Evolutionary conservation across 2,888 invertebrate genomes (phyloP), one percentile per base, ranked within the genome.

Genomic region (Drosophila maculinotata): DNA sequence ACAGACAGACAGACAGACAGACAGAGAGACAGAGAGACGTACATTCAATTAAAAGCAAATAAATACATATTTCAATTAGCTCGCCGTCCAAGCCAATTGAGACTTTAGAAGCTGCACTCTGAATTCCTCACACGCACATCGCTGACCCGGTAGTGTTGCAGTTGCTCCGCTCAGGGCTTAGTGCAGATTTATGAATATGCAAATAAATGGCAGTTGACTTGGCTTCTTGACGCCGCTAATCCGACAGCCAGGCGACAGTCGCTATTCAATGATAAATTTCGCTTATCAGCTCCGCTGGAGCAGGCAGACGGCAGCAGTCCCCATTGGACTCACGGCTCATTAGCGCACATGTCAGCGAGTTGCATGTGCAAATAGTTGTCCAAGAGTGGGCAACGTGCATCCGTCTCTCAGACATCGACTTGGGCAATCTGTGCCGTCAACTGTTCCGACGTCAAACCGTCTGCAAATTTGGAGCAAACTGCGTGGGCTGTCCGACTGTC

Each of bases 401-500:
- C 41, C 10, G 39, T 28, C 51, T 12, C 26, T 6, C 31, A 23
- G 9, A 8, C 38, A 15, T 45, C 30, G 38, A 41, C 17, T 36
- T 39, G 30, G 26, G 33, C 51, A 65, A 52, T 66, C 35, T 25
- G 33, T 28, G 54, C 35, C 31, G 31, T 20, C 12, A 47, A 35
- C 42, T 54, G 53, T n/a, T 25, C 36, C n/a, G 35, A 52, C 26
- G 47, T 31, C 60, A 69, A 35, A 62, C 15, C 28, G 66, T 57
- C 66, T 57, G 45, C 66, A 56, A 66, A 72, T 69, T 75, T 67
- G 68, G 67, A 63, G 65, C 58, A 42, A n/a, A 10, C 42, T 65
- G 84, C 69, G 86, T 81, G 80, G 81, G 86, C 30, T 44, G 75
- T 14, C n/a, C n/a, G n/a, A n/a, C n/a, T 9, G 60, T n/a, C 9